phyloP scores from a whole-genome alignment of 2,113 vertebrate species.

The Sorex fumeus region DNA sequence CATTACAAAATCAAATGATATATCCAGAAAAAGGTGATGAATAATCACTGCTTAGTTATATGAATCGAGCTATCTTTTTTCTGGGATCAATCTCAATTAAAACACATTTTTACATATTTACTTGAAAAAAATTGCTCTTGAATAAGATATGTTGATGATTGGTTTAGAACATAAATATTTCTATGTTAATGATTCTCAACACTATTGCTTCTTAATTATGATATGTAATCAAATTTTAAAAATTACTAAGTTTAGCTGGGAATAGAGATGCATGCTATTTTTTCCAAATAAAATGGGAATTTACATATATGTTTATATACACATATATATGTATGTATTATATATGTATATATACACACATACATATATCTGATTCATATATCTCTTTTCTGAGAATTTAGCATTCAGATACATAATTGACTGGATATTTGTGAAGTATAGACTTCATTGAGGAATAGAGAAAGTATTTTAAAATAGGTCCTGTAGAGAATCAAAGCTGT shows the following conservation, averaged over 20 bases:
- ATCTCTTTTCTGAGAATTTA: conserved; percentile 10
- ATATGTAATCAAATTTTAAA: background rate
- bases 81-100: background rate
- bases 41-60: background rate
- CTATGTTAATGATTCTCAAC: background rate
- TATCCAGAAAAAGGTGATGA: background rate
- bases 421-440: background rate
- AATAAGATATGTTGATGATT: background rate
- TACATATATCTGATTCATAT: background rate
- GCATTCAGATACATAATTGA: background rate
- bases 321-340: background rate
- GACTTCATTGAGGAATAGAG: background rate
- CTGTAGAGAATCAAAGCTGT: background rate
- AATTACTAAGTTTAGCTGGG: background rate
- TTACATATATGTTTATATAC: background rate
- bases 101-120: background rate
- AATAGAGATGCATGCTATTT: background rate
- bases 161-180: background rate
- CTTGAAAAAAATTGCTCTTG: background rate
- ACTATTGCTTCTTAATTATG: background rate
- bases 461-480: background rate
- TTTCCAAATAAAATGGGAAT: background rate
- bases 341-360: background rate
- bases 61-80: background rate
- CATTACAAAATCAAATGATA: background rate